These are phyloP conservation scores for Argyrosomus regius DNA, from an alignment of 2,797 vertebrate species.

Conservation along the genomic window DNA sequence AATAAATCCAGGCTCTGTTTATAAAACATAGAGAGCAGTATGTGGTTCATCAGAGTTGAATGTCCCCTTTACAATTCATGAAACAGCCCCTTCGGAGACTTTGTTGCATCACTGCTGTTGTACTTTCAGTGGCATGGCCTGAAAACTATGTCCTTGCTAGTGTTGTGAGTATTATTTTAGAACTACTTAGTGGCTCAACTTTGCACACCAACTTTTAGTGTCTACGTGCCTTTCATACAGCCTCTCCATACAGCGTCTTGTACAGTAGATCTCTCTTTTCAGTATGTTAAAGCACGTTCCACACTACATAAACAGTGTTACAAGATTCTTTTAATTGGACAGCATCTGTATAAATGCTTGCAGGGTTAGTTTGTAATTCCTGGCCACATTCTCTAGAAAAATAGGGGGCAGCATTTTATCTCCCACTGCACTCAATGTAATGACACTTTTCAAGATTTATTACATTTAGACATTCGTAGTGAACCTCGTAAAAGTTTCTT, in stretches of 20 bases:
- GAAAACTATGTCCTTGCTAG: slow-evolving; percentile 63
- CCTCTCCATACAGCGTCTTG: neutral
- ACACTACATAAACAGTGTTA: neutral
- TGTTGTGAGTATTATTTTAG: slow-evolving; percentile 52
- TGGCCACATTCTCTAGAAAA: no score
- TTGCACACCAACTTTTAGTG: neutral
- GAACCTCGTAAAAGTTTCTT: no score
- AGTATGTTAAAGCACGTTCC: neutral
- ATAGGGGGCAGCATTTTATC: no score
- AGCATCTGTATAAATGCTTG: neutral
- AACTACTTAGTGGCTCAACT: slow-evolving; percentile 35
- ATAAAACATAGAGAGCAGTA: neutral
- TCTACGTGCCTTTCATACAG: slow-evolving; percentile 18
- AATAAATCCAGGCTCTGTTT: slow-evolving; percentile 7
- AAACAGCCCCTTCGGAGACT: slow-evolving; percentile 50
- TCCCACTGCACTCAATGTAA: no score
- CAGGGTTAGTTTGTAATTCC: no score
- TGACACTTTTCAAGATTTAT: no score
- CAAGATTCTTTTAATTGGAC: neutral
- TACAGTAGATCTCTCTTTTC: neutral
- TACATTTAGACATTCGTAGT: no score
- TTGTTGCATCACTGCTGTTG: slow-evolving; percentile 54
- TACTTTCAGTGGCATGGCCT: slow-evolving; percentile 66
- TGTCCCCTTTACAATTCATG: slow-evolving; percentile 52
- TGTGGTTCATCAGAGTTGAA: slow-evolving; percentile 37